Percentiles rank a stretch among this genome's conserved stretches.
Evolutionary conservation across 2,113 vertebrate genomes (phyloP).

Genomic region (Heterochromis multidens): DNA sequence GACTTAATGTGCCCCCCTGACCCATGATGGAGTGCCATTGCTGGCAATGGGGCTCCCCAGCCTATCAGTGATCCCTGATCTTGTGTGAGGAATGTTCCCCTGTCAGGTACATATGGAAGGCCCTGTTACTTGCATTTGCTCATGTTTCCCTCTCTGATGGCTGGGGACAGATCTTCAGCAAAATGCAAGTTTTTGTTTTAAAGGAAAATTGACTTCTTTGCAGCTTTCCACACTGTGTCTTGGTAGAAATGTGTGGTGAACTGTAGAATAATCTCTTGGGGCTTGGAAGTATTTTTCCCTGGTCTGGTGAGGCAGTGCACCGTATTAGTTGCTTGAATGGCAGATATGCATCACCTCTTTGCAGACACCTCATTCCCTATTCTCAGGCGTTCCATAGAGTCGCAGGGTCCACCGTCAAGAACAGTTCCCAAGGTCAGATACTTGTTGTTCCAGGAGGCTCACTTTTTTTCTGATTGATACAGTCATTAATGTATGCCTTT

Average conservation of each 20-base stretch:
- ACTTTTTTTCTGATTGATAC: neutral
- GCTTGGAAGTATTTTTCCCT: too few species aligned
- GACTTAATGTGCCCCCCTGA: too few species aligned
- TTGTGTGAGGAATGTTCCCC: neutral
- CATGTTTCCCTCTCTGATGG: neutral
- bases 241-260: too few species aligned
- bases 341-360: neutral
- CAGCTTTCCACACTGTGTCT: too few species aligned
- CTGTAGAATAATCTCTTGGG: too few species aligned
- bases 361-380: neutral
- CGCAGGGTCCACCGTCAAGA: neutral
- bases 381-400: neutral
- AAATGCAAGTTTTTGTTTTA: neutral
- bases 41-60: too few species aligned
- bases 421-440: neutral
- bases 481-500: neutral
- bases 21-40: too few species aligned
- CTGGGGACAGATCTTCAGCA: neutral
- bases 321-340: too few species aligned
- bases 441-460: neutral
- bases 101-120: too few species aligned
- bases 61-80: too few species aligned
- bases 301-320: too few species aligned
- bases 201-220: too few species aligned
- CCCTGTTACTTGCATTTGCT: neutral